Evolutionary conservation across 37 sponge, comb jelly and placozoan species (phyloP), one percentile per base, ranked within the genome.

Genomic region (Haliclona indistincta): DNA sequence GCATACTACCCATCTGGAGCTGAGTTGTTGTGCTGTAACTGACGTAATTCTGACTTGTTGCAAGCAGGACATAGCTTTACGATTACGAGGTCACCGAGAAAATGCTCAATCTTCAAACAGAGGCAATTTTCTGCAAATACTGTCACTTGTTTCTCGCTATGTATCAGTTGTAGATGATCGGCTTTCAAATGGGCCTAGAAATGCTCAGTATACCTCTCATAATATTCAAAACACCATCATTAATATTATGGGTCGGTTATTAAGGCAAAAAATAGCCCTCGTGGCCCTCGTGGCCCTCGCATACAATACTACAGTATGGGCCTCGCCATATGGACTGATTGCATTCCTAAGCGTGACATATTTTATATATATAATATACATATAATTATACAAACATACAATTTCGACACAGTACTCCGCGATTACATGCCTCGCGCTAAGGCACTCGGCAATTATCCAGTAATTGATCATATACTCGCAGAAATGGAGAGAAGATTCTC

Each of bases 11-110:
- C 75, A 32, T 35, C 75, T 32, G 49, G 49, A 17, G 8, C 49
- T 47, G 65, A 29, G 32, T 67, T 64, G n/a, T n/a, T 66, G 20
- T 64, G 75, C 54, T 22, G 64, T 19, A 74, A 74, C 65, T 23
- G 75, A 82, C 6, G 58, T 73, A 17, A 25, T 83, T 4, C 76
- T 83, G 35, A 29, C 74, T 1, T 74, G 84, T 43, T 35, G 45
- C 43, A 63, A 68, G 53, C 88, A 75, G 68, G 88, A 88, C 52
- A 81, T 81, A 61, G 76, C 88, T 47, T 63, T 81, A 33, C n/a
- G n/a, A n/a, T n/a, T n/a, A n/a, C 66, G 78, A 65, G 82, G 88
- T 53, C 88, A 88, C 63, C 52, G 74, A 52, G 88, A 88, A 62
- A 43, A 58, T 17, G 82, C 75, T 33, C 32, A 55, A 10, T 88